Conservation (phyloP, 1,140 invertebrate species). For the Lithobius niger region DNA sequence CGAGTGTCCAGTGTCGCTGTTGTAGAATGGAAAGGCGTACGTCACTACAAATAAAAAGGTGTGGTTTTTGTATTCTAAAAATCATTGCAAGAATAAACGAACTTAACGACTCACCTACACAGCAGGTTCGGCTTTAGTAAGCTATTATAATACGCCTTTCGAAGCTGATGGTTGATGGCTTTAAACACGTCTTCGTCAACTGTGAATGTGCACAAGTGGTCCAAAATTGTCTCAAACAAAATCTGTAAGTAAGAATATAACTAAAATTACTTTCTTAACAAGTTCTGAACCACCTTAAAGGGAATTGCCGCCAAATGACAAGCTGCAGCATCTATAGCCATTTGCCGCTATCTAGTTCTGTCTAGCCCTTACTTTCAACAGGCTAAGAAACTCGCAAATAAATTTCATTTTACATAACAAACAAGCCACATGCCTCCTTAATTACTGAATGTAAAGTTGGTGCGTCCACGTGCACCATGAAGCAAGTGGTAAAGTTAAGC, state of each 20-base stretch:
- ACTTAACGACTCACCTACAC: slow-evolving; percentile 38
- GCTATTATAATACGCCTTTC: slow-evolving; percentile 55
- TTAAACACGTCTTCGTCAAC: slow-evolving; percentile 46
- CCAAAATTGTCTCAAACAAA: slow-evolving; percentile 46
- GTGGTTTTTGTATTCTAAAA: background rate
- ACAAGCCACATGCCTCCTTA: too few species aligned
- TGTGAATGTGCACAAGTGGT: slow-evolving; percentile 42
- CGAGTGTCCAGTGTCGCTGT: slow-evolving; percentile 42
- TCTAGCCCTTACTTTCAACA: too few species aligned
- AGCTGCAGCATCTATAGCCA: too few species aligned
- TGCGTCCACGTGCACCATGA: too few species aligned
- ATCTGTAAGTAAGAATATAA: slow-evolving; percentile 35
- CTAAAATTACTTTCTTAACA: background rate
- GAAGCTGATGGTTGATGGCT: slow-evolving; percentile 47
- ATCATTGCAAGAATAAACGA: background rate
- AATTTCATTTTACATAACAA: too few species aligned
- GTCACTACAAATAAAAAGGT: slow-evolving; percentile 38
- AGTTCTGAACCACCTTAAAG: too few species aligned
- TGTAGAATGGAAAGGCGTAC: slow-evolving; percentile 46
- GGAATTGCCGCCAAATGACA: too few species aligned
- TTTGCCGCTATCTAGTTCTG: too few species aligned
- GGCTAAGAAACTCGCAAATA: too few species aligned
- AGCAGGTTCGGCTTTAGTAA: slow-evolving; percentile 53
- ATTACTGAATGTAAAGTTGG: too few species aligned
- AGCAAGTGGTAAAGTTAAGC: too few species aligned